Conservation (phyloP, 2,888 invertebrate genomes). For the Zaprionus bogoriensis region DNA sequence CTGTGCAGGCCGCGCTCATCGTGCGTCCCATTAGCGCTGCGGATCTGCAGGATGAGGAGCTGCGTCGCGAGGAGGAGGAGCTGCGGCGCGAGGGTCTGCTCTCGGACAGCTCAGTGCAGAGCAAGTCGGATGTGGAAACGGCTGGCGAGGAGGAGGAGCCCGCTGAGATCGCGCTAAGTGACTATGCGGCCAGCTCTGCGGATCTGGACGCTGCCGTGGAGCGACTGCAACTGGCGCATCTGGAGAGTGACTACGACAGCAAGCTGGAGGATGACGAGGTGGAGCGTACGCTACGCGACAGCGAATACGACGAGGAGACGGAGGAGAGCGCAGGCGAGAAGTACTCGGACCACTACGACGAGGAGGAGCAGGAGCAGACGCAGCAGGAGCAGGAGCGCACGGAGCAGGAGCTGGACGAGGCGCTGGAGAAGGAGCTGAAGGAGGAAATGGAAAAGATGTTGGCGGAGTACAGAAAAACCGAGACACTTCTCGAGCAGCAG, state of each 20-base stretch:
- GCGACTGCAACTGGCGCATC: slow-evolving; percentile 57
- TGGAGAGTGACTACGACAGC: slow-evolving; percentile 62
- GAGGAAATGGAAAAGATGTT: slow-evolving; percentile 72
- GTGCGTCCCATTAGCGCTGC: slow-evolving; percentile 87
- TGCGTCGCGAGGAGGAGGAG: slow-evolving; percentile 77
- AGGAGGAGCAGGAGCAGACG: slow-evolving; percentile 45
- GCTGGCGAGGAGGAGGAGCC: slow-evolving; percentile 79
- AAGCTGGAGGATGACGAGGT: slow-evolving; percentile 72
- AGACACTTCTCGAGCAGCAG: slow-evolving; percentile 29
- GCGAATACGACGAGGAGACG: slow-evolving; percentile 70
- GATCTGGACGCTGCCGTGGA: slow-evolving; percentile 79
- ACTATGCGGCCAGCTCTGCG: slow-evolving; percentile 76
- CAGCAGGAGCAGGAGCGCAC: slow-evolving; percentile 36
- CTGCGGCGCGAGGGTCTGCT: slow-evolving; percentile 77
- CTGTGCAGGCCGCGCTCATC: slow-evolving; percentile 86
- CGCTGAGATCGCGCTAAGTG: slow-evolving; percentile 62
- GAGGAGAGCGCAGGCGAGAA: slow-evolving; percentile 55
- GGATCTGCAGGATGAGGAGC: slow-evolving; percentile 75
- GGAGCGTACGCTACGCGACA: slow-evolving; percentile 68
- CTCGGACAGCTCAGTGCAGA: slow-evolving; percentile 80
- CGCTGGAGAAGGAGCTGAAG: slow-evolving; percentile 59
- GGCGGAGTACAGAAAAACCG: slow-evolving; percentile 49
- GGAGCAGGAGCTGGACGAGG: slow-evolving; percentile 66
- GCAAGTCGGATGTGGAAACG: slow-evolving; percentile 76
- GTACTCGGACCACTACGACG: slow-evolving; percentile 57